Conservation (phyloP, 2,113 vertebrate genomes). For the Albula goreensis region DNA sequence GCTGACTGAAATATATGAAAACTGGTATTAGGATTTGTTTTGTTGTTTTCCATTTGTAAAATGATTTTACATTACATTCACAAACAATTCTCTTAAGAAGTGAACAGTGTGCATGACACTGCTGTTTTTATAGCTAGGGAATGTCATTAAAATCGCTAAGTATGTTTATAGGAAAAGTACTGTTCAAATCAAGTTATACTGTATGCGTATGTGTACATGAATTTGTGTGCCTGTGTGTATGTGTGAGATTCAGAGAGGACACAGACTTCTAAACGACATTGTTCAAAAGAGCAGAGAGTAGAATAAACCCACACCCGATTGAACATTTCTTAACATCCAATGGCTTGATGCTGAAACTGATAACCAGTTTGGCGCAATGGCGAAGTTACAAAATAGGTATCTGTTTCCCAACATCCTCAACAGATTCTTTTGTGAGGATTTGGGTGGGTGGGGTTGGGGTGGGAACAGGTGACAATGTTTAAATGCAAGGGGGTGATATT, state of each 20-base stretch:
- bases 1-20: not conserved
- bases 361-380: not conserved
- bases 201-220: too few relatives aligned
- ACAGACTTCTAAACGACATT: not conserved
- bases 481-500: not conserved
- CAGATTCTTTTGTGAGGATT: not conserved
- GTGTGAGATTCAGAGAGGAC: not conserved
- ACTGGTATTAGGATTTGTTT: not conserved
- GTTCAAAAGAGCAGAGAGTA: not conserved
- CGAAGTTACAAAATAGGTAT: not conserved
- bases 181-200: too few relatives aligned
- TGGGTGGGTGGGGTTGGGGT: not conserved
- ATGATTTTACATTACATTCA: too few relatives aligned
- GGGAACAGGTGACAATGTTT: not conserved
- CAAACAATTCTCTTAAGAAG: not conserved
- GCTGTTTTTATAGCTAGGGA: too few relatives aligned
- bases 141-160: too few relatives aligned
- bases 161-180: not conserved
- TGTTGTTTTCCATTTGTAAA: not conserved
- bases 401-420: not conserved
- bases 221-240: too few relatives aligned
- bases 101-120: not conserved
- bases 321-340: not conserved
- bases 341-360: not conserved
- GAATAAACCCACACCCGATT: not conserved